Conservation (phyloP, 2,797 vertebrate genomes). For the Gila robusta region DNA sequence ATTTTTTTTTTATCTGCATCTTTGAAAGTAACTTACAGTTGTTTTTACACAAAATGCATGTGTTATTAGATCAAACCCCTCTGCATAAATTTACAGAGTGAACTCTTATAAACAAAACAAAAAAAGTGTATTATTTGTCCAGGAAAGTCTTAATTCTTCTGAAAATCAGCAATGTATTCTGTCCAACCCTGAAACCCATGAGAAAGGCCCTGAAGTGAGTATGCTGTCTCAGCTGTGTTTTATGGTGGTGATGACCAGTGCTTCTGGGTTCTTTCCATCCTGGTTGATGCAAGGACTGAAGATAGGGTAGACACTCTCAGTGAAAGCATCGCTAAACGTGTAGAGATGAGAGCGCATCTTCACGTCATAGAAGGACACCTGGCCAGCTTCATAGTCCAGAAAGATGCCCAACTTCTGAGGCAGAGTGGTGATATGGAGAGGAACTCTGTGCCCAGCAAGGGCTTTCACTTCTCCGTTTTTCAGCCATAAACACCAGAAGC, state of each 20-base stretch:
- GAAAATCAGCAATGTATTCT: neutral
- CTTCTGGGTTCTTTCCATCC: constrained; percentile 75
- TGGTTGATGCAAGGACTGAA: constrained; percentile 81
- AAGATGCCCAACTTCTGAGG: constrained; percentile 78
- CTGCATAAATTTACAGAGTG: neutral
- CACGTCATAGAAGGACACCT: constrained; percentile 80
- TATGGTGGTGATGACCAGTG: constrained; percentile 70
- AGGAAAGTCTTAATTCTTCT: neutral
- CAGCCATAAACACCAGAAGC: constrained; percentile 83
- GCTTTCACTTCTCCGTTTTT: constrained; percentile 80
- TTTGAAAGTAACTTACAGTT: neutral
- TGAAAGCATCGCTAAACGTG: constrained; percentile 77
- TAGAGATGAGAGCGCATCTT: constrained; percentile 76
- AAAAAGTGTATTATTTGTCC: neutral
- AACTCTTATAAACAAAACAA: neutral
- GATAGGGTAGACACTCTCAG: constrained; percentile 77
- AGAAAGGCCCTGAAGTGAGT: neutral
- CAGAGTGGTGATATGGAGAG: constrained; percentile 61
- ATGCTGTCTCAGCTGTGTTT: constrained; percentile 72
- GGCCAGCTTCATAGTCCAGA: constrained; percentile 80
- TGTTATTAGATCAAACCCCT: neutral
- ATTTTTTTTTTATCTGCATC: too few species aligned
- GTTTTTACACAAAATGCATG: neutral
- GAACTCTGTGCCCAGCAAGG: constrained; percentile 66
- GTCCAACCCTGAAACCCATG: neutral